These are phyloP conservation scores for Falco punctatus DNA, from an alignment of 2,113 vertebrate species.

Conservation along the genomic window DNA sequence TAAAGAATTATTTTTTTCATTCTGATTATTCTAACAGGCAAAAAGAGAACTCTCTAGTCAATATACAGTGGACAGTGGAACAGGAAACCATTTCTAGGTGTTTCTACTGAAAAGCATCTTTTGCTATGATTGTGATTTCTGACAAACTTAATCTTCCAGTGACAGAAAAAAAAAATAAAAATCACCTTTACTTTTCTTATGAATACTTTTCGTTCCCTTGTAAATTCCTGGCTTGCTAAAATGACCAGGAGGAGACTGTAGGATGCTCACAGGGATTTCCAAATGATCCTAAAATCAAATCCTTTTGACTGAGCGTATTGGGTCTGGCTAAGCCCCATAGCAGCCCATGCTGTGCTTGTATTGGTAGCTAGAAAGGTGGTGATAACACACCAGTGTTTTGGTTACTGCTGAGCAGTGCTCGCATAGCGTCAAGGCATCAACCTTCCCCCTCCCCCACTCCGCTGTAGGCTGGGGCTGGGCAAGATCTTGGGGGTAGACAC, in stretches of 20 bases:
- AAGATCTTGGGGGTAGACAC: too few species aligned
- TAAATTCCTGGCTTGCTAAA: not conserved
- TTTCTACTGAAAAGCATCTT: not conserved
- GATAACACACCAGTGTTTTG: too few species aligned
- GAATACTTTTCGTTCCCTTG: not conserved
- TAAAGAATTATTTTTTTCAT: not conserved
- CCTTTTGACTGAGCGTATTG: not conserved
- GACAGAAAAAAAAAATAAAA: not conserved
- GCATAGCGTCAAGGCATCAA: too few species aligned
- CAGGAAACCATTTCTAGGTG: not conserved
- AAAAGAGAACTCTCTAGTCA: not conserved
- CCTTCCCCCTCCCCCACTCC: too few species aligned
- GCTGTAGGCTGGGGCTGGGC: too few species aligned
- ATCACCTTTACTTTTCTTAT: not conserved
- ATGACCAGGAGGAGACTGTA: not conserved
- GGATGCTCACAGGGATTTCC: not conserved
- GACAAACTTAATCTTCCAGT: not conserved
- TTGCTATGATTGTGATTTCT: not conserved
- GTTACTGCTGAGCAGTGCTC: too few species aligned
- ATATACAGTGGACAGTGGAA: not conserved
- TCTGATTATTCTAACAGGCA: not conserved
- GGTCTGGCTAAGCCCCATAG: too few species aligned
- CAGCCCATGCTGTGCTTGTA: too few species aligned
- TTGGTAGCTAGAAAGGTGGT: too few species aligned
- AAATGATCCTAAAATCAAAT: not conserved